phyloP scores from a whole-genome alignment of 1,140 invertebrate species.

The Drosophila burlai region DNA sequence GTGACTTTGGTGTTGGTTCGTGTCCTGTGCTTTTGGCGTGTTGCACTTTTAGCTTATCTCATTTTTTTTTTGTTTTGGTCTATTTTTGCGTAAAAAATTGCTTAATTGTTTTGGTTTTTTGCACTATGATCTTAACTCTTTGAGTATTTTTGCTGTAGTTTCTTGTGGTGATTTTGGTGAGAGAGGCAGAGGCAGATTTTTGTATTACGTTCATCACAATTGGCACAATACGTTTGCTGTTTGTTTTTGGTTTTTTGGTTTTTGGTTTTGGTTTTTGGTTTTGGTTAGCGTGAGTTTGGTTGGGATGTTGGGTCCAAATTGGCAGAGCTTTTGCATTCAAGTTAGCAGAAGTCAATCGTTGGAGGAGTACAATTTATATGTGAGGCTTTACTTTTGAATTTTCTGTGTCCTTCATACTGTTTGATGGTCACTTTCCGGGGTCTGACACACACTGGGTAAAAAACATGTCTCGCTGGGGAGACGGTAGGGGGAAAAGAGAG shows the following conservation, averaged over 20 bases:
- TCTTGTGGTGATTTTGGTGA: constrained; percentile 47
- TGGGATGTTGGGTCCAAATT: constrained; percentile 50
- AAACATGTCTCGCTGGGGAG: not conserved
- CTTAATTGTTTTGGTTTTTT: constrained; percentile 11
- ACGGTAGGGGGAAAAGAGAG: not conserved
- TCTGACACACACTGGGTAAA: constrained; percentile 27
- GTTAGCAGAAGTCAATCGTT: constrained; percentile 37
- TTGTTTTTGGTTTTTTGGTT: constrained; percentile 26
- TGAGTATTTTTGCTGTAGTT: constrained; percentile 40
- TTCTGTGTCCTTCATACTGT: constrained; percentile 19
- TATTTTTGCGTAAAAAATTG: constrained; percentile 31
- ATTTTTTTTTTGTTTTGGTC: constrained; percentile 18
- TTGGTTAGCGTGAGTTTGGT: constrained; percentile 46
- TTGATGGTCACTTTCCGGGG: constrained; percentile 59
- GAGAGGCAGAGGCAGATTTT: constrained; percentile 48
- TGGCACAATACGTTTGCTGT: constrained; percentile 47
- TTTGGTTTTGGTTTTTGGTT: constrained; percentile 35
- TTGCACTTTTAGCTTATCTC: constrained; percentile 39
- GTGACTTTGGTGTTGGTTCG: constrained; percentile 48
- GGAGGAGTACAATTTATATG: constrained; percentile 24
- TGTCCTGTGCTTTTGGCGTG: constrained; percentile 53
- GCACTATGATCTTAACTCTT: constrained; percentile 35
- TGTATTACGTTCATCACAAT: constrained; percentile 47
- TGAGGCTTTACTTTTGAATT: constrained; percentile 54
- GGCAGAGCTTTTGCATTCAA: constrained; percentile 35